These are phyloP conservation scores for Pagetopsis macropterus DNA, from an alignment of 2,797 vertebrate genomes.

Conservation along the genomic window DNA sequence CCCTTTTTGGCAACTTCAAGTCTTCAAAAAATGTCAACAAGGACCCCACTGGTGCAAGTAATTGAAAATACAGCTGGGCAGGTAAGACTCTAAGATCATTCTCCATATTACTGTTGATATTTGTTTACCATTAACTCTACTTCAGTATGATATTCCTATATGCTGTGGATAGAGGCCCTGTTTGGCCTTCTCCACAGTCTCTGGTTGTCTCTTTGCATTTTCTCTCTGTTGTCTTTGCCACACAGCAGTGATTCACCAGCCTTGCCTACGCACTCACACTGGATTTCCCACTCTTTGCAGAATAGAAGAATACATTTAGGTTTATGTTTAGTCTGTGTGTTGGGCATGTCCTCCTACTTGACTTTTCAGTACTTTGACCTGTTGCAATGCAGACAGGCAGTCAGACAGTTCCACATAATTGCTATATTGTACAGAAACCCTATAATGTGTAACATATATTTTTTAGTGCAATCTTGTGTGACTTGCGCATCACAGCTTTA, in stretches of 20 bases:
- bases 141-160: background rate
- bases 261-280: slow-evolving; percentile 70
- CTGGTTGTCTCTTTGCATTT: slow-evolving; percentile 35
- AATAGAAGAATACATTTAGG: slow-evolving; percentile 60
- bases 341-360: slow-evolving; percentile 55
- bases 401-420: background rate
- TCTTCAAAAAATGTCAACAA: slow-evolving; percentile 83
- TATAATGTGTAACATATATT: background rate
- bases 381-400: slow-evolving; percentile 11
- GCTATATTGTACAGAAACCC: background rate
- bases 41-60: slow-evolving; percentile 82
- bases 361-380: slow-evolving; percentile 52
- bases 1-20: slow-evolving; percentile 62
- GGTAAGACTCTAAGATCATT: slow-evolving; percentile 73
- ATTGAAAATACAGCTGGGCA: slow-evolving; percentile 83
- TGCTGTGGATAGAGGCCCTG: slow-evolving; percentile 24
- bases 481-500: too few species aligned
- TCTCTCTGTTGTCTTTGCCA: slow-evolving; percentile 68
- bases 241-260: slow-evolving; percentile 73
- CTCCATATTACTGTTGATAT: background rate
- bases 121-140: background rate
- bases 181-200: slow-evolving; percentile 34
- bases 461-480: background rate
- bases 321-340: slow-evolving; percentile 71
- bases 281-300: slow-evolving; percentile 68